Base-by-base conservation (phyloP, 2,797 vertebrate species). In the Myripristis murdjan region DNA sequence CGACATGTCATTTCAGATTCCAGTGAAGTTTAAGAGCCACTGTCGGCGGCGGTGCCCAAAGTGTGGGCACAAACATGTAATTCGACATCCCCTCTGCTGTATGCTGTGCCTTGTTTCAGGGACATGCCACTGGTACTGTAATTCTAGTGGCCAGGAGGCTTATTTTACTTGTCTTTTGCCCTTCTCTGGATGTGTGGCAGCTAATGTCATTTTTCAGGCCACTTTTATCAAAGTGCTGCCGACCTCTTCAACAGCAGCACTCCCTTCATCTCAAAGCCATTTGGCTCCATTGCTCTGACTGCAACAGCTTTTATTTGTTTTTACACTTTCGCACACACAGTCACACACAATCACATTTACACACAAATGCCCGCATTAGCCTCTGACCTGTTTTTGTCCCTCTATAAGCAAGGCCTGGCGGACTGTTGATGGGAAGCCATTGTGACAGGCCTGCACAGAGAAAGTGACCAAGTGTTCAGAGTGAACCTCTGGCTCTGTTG, bases 71-170 rank as follows among this genome's bases (percentile, higher is more conserved):
- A 75, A 53, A 73, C 73, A 46, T 57, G 59, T 33, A 73, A 33
- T 83, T 56, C 1, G 18, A 52, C 77, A 51, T 82, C 43, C 58
- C 58, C 52, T 73, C 61, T 75, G 74, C 71, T 75, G 77, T 69
- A 77, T 57, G 41, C 58, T 57, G 23, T 59, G 46, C 20, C 31
- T 52, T 23, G 26, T 39, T 77, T 41, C n/a, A 74, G 37, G 61
- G 49, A 67, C 59, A 48, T 46, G 54, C 26, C 33, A 6, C 49
- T 61, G 35, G 46, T 60, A n/a, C n/a, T n/a, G n/a, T n/a, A 5
- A 22, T 64, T 75, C 48, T 41, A 70, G 71, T 57, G 64, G 76
- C 79, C 23, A 11, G 23, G 9, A 47, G 15, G 44, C 54, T 70
- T 62, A 70, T 58, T 81, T 81, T 75, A 39, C 64, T 61, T 51